These are phyloP conservation scores for Lemur catta DNA, from an alignment of 2,797 vertebrate species.

Conservation along the genomic window DNA sequence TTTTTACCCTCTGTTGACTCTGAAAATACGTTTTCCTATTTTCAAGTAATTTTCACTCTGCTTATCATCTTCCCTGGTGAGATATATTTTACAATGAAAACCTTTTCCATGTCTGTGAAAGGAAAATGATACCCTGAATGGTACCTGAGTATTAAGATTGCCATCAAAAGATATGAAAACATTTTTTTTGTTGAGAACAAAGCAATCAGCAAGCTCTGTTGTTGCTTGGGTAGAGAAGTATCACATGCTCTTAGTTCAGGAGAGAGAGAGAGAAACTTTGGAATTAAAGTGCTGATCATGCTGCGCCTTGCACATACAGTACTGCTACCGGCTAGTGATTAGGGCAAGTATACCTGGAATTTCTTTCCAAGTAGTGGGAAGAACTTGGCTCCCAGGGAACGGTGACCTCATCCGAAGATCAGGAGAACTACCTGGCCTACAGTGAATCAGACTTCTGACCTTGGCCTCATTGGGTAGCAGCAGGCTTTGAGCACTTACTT, in stretches of 20 bases:
- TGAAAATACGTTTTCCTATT: not conserved
- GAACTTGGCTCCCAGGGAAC: not conserved
- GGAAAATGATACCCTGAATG: slow-evolving; percentile 24
- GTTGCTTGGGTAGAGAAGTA: not conserved
- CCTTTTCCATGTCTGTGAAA: slow-evolving; percentile 30
- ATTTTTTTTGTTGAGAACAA: slow-evolving; percentile 14
- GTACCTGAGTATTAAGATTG: slow-evolving; percentile 45
- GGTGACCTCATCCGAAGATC: not conserved
- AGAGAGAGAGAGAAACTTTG: not conserved
- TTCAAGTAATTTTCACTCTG: not conserved
- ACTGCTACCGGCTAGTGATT: not conserved
- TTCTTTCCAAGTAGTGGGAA: not conserved
- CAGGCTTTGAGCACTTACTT: not conserved
- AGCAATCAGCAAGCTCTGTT: not conserved
- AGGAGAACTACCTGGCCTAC: not conserved
- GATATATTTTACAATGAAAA: slow-evolving; percentile 48
- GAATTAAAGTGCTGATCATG: not conserved
- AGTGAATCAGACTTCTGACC: not conserved
- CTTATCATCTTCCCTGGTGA: not conserved
- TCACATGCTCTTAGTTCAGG: not conserved
- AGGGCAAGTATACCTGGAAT: not conserved
- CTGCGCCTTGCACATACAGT: not conserved
- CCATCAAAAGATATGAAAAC: slow-evolving; percentile 49
- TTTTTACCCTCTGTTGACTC: slow-evolving; percentile 23
- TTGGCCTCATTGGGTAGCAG: not conserved